These are phyloP conservation scores for Ceratina australensis DNA, from an alignment of 1,140 invertebrate species.

Conservation along the genomic window DNA sequence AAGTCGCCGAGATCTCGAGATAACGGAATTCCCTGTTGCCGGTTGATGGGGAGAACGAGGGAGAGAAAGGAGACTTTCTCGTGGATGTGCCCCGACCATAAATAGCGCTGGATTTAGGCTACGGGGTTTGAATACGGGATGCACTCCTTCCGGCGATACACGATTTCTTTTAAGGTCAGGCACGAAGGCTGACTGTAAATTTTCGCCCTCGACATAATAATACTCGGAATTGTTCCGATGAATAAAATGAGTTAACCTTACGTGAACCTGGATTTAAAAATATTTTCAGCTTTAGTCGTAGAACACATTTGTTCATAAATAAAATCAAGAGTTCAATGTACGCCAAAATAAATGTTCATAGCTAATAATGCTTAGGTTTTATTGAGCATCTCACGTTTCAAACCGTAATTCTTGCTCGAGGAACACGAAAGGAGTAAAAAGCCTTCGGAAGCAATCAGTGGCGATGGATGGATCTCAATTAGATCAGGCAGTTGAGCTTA, in stretches of 20 bases:
- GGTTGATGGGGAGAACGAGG: neutral
- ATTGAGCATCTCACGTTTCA: no score
- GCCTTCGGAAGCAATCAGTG: neutral
- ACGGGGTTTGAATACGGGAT: constrained; percentile 48
- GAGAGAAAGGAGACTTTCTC: constrained; percentile 43
- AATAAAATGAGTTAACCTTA: no score
- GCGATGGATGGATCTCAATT: neutral
- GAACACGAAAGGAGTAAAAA: neutral
- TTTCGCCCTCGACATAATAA: no score
- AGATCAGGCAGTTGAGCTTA: neutral
- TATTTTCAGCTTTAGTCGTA: no score
- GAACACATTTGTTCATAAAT: no score
- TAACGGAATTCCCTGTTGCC: constrained; percentile 47
- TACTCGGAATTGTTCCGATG: no score
- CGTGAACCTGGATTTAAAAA: no score
- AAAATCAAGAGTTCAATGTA: no score
- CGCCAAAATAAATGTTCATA: no score
- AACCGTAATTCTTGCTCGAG: no score
- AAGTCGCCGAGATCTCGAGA: constrained; percentile 50
- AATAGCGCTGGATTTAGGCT: constrained; percentile 57
- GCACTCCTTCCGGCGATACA: constrained; percentile 34
- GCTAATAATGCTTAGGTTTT: no score
- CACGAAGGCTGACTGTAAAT: no score
- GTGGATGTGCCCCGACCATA: constrained; percentile 48
- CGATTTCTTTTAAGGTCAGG: constrained; percentile 13